Evolutionary conservation across 2,113 vertebrate species (phyloP).

Genomic region (Cyphomyrus plagiostoma): DNA sequence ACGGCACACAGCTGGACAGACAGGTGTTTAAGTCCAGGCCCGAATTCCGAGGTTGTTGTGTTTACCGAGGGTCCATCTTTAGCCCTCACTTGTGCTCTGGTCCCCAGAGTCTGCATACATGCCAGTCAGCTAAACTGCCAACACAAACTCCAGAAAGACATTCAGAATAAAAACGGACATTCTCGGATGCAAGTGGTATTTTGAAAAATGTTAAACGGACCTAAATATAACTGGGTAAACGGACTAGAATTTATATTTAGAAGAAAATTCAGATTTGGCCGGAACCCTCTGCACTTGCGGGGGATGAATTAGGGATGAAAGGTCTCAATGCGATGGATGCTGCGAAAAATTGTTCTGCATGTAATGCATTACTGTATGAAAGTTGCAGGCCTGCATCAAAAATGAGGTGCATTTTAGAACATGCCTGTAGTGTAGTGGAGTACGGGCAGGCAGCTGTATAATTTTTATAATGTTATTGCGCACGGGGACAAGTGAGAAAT

Average conservation of each 20-base stretch:
- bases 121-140: not conserved
- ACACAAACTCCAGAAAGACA: not conserved
- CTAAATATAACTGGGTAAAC: not conserved
- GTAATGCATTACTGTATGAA: not conserved
- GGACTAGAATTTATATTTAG: not conserved
- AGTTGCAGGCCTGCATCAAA: not conserved
- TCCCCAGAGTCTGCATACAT: not conserved
- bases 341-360: not conserved
- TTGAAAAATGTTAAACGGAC: not conserved
- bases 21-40: not conserved
- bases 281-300: not conserved
- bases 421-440: not conserved
- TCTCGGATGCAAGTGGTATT: not conserved
- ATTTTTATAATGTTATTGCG: not conserved
- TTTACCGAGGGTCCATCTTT: not conserved
- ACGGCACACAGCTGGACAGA: not conserved
- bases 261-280: not conserved
- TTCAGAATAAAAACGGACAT: not conserved
- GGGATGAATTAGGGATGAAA: not conserved
- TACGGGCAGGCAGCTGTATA: not conserved
- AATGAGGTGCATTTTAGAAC: not conserved
- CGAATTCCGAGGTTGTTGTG: not conserved
- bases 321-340: not conserved
- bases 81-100: no score
- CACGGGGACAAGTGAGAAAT: not conserved